These are phyloP conservation scores for Lagocephalus sceleratus DNA, from an alignment of 2,797 vertebrate genomes.

Conservation along the genomic window DNA sequence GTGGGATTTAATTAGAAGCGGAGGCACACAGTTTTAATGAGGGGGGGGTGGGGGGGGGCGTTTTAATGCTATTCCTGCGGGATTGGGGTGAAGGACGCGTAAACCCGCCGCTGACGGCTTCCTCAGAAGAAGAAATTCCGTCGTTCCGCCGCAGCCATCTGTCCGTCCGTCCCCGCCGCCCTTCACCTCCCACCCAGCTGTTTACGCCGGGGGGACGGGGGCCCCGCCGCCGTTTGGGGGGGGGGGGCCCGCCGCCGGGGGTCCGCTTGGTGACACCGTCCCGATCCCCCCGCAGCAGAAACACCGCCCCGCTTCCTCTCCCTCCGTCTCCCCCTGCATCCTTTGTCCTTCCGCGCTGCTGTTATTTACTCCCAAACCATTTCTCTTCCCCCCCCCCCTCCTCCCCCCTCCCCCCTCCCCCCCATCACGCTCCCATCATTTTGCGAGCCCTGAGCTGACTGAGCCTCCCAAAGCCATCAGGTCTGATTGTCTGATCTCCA, in stretches of 20 bases:
- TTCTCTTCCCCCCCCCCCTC: constrained; percentile 35
- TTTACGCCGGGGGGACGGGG: constrained; percentile 38
- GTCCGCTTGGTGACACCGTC: constrained; percentile 42
- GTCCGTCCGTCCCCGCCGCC: constrained; percentile 46
- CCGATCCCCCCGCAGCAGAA: constrained; percentile 25
- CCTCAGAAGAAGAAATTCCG: constrained; percentile 49
- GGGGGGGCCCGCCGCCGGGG: not conserved
- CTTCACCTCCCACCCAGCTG: constrained; percentile 61
- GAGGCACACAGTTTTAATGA: constrained; percentile 81
- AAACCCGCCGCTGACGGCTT: constrained; percentile 52
- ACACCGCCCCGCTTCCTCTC: constrained; percentile 43
- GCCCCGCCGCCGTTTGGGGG: constrained; percentile 2
- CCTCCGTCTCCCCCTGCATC: constrained; percentile 39
- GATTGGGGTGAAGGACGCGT: constrained; percentile 72
- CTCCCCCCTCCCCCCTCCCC: constrained; percentile 29
- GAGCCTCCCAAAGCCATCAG: constrained; percentile 67
- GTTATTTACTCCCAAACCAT: constrained; percentile 53
- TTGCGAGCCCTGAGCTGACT: constrained; percentile 64
- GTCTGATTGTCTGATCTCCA: constrained; percentile 68
- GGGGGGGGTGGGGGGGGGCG: constrained; percentile 72
- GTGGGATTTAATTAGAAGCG: constrained; percentile 84
- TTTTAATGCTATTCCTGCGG: constrained; percentile 70
- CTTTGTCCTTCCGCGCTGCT: constrained; percentile 58
- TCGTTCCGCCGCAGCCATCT: constrained; percentile 12
- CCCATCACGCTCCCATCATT: constrained; percentile 65